Conservation (phyloP, 30 jellyfish, hydroid and myxozoan genomes). For the Turritopsis rubra region DNA sequence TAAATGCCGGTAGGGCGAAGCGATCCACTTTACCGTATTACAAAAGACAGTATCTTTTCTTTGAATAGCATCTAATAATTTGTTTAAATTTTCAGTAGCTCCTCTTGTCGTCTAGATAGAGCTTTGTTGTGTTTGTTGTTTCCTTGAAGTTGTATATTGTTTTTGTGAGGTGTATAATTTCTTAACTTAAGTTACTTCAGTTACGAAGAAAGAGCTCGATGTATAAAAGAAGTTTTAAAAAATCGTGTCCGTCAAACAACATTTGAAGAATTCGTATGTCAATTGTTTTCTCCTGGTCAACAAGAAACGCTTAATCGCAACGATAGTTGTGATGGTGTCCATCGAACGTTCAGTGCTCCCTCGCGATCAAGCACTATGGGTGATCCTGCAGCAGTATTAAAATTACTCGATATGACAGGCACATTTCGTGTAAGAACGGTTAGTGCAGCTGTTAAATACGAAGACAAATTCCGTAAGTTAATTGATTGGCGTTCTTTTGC, state of each 20-base stretch:
- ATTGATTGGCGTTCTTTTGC: constrained; percentile 2
- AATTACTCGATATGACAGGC: constrained; percentile 55
- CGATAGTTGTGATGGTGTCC: constrained; percentile 45
- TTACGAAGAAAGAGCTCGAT: constrained; percentile 81
- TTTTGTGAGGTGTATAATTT: background rate
- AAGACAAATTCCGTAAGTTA: constrained; percentile 34
- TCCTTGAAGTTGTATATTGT: background rate
- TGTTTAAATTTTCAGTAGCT: background rate
- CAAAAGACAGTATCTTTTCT: constrained; percentile 87
- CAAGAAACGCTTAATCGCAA: constrained; percentile 21
- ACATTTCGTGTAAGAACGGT: constrained; percentile 68
- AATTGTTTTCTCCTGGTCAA: constrained; percentile 57
- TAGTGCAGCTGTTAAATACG: constrained; percentile 50
- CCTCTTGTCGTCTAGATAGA: background rate
- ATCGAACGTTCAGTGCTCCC: constrained; percentile 74
- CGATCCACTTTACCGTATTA: constrained; percentile 58
- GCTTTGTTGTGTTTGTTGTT: background rate
- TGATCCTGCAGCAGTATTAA: constrained; percentile 74
- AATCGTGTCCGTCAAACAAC: constrained; percentile 69
- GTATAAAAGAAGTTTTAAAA: constrained; percentile 62
- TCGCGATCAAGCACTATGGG: constrained; percentile 58
- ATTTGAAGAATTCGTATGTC: constrained; percentile 58
- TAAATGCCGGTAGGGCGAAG: constrained; percentile 85
- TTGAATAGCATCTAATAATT: too few relatives aligned
- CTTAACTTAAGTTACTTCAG: constrained; percentile 38